Evolutionary conservation across 2,888 invertebrate species (phyloP).

Genomic region (Stenodema calcarata): DNA sequence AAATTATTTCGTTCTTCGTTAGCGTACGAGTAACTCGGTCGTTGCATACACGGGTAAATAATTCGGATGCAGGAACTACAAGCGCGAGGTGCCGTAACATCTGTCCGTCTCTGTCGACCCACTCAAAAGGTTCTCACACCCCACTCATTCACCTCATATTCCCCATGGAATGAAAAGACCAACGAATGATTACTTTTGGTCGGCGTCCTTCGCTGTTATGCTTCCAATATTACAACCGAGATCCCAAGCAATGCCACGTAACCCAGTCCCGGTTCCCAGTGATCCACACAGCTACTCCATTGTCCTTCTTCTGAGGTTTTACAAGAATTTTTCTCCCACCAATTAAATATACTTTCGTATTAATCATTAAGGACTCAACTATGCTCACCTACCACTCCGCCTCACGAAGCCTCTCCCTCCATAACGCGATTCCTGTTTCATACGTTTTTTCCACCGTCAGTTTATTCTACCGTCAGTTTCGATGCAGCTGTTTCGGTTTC

Average conservation of each 20-base stretch:
- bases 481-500: conserved; percentile 28
- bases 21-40: background rate
- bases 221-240: background rate
- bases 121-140: background rate
- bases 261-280: background rate
- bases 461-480: background rate
- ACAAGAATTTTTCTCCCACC: background rate
- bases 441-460: conserved; percentile 1
- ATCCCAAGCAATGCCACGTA: background rate
- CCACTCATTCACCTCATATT: background rate
- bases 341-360: conserved; percentile 5
- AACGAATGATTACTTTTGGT: background rate
- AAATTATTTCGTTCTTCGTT: too few relatives aligned
- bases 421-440: conserved; percentile 3
- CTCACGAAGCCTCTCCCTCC: background rate
- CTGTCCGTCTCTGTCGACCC: background rate
- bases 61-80: background rate
- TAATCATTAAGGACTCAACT: conserved; percentile 8
- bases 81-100: background rate
- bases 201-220: background rate
- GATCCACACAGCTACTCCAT: background rate
- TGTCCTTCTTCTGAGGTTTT: background rate
- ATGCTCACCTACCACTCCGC: conserved; percentile 11
- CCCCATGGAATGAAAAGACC: background rate
- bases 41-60: background rate